These are phyloP conservation scores for Apodemia mormo DNA, from an alignment of 2,888 invertebrate species.

Conservation along the genomic window DNA sequence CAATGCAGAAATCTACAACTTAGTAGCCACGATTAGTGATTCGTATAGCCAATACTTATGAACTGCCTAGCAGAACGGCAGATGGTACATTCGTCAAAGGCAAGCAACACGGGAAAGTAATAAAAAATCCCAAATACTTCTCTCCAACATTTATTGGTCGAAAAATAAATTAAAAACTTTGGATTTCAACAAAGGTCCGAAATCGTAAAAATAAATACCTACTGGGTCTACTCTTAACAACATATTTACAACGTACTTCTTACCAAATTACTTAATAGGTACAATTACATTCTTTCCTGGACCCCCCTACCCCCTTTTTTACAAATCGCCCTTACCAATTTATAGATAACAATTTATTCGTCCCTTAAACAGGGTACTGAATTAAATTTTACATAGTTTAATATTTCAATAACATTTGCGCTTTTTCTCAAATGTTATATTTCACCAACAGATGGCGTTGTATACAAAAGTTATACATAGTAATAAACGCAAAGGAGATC, in stretches of 20 bases:
- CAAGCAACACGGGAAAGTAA: neutral
- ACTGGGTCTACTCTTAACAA: slow-evolving; percentile 75
- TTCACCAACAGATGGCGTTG: too few relatives aligned
- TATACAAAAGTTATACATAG: too few relatives aligned
- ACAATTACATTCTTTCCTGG: slow-evolving; percentile 52
- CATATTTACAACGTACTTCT: slow-evolving; percentile 66
- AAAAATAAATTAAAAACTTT: slow-evolving; percentile 82
- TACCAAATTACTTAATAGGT: slow-evolving; percentile 61
- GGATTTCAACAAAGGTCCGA: slow-evolving; percentile 80
- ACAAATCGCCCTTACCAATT: slow-evolving; percentile 51
- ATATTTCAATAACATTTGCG: too few relatives aligned
- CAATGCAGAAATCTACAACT: too few relatives aligned
- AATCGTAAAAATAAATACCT: slow-evolving; percentile 81
- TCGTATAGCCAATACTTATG: too few relatives aligned
- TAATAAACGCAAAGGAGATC: too few relatives aligned
- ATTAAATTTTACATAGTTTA: neutral
- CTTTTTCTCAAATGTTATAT: too few relatives aligned
- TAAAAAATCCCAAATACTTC: slow-evolving; percentile 60
- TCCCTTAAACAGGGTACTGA: slow-evolving; percentile 47
- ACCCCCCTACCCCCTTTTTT: slow-evolving; percentile 48
- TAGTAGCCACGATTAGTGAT: too few relatives aligned
- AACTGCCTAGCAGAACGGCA: too few relatives aligned
- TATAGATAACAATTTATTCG: slow-evolving; percentile 63
- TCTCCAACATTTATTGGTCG: slow-evolving; percentile 82
- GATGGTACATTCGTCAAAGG: too few relatives aligned